Base-by-base conservation (phyloP, 2,797 vertebrate species). In the Syndactyla subalaris region DNA sequence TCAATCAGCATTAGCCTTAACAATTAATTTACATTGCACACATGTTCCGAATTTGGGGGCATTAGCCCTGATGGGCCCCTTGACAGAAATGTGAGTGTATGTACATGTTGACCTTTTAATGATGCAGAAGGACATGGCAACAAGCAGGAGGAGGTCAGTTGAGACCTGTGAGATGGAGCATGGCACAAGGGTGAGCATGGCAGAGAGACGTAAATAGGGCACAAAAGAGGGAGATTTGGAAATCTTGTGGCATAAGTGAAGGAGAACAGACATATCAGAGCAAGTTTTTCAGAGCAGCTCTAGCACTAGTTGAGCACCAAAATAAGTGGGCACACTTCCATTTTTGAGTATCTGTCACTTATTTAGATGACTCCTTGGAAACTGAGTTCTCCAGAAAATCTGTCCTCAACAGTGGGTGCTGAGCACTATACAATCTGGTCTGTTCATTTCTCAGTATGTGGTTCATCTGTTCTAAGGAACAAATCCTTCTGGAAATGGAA, bases 401-500 rank as follows among this genome's bases (percentile, higher is more conserved):
- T 96, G 93, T 94, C 91, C 81, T 96, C 59, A 85, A 27, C 0
- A 2, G 94, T 95, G 77, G 85, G 80, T 96, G 96, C 77, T 14
- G 79, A 96, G 89, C 92, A 94, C 89, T 73, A 95, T 71, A 82
- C 94, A 97, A 95, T 96, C 96, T 96, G 96, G 74, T 49, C 77
- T 88, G 77, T 90, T 95, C 89, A 2, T 92, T 93, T 88, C 92
- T 92, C 95, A 81, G 83, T 88, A 76, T 88, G 94, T 41, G 80
- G 85, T 66, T 96, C 95, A 95, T 96, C 94, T 96, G 96, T 94
- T 96, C 83, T 90, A 94, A 93, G 85, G 95, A 97, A 96, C 88
- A 94, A 88, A 74, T 74, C 94, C 94, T 95, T 89, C 94, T 95
- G 95, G 94, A 94, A 93, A 95, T 1, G 2, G 12, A 83, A 82